Base-by-base conservation (phyloP, 2,113 vertebrate genomes). In the Cyrtonyx montezumae region DNA sequence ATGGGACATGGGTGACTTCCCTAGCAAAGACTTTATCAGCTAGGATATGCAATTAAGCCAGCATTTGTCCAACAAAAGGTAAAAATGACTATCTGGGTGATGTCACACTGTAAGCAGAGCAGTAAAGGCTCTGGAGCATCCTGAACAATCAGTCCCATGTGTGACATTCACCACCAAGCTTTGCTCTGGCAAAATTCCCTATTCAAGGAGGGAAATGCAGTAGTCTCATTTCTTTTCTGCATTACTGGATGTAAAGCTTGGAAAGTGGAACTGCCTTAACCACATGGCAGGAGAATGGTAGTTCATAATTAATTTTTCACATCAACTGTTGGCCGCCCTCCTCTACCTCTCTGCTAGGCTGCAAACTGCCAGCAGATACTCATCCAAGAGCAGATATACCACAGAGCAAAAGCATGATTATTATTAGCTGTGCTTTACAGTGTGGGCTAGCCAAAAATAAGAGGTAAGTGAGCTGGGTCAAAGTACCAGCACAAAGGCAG, bases 271-370 rank as follows among this genome's bases (percentile, higher is more conserved):
- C 26, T 79, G 74, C n/a, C 30, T 87, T 79, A 81, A 87, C 73
- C 48, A 71, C 16, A 4, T 48, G 70, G 86, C 74, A 94, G 74
- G 48, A 91, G 59, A 45, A 91, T 59, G 67, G 81, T 58, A 89
- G 63, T 11, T 83, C 48, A 82, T 79, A 92, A 95, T 92, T 94
- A 88, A 92, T 95, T 91, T 96, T 92, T 70, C 78, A 91, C 88
- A 91, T 79, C 80, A 88, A 40, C 70, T 88, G 77, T 49, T 91
- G 86, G 87, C 80, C 7, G 3, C 63, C 63, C 74, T 94, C 69
- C 74, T 95, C 86, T 82, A 94, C 91, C 65, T 95, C 95, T 95
- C 87, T 92, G 63, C 49, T 76, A 76, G 80, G 58, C 49, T 77
- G 55, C 51, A 82, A 91, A 91, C 59, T 77, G 75, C 43, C 81